Evolutionary conservation across 2,888 invertebrate species (phyloP).

Genomic region (Cryptosula pallasiana): DNA sequence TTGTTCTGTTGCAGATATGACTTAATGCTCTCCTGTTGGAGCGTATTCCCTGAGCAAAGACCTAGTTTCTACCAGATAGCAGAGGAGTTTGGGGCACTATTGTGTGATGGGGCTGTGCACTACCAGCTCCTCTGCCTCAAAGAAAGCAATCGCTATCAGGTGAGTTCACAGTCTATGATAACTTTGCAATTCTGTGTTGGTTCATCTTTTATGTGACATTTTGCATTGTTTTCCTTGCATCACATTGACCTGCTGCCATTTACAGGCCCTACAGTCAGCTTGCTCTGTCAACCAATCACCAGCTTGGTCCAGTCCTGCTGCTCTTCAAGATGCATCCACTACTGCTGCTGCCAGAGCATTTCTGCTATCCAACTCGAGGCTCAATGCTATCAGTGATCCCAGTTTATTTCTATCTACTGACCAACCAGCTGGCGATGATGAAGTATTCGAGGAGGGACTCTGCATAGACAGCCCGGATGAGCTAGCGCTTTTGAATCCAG

Average conservation of each 20-base stretch:
- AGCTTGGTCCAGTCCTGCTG: not conserved
- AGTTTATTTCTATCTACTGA: not conserved
- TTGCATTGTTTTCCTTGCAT: no score
- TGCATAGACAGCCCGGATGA: not conserved
- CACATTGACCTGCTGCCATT: not conserved
- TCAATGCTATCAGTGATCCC: not conserved
- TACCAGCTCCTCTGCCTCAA: not conserved
- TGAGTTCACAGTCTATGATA: not conserved
- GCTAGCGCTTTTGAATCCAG: not conserved
- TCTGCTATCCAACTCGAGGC: not conserved
- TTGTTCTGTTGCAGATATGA: not conserved
- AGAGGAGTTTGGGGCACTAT: not conserved
- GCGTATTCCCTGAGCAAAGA: constrained; percentile 1
- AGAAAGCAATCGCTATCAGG: not conserved
- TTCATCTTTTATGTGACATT: no score
- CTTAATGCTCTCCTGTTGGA: not conserved
- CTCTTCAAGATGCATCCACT: not conserved
- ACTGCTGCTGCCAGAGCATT: not conserved
- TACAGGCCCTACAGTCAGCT: not conserved
- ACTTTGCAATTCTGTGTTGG: no score
- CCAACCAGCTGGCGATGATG: not conserved
- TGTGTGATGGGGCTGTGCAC: not conserved
- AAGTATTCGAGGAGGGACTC: not conserved
- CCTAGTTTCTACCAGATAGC: not conserved
- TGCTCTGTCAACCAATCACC: not conserved